Evolutionary conservation across 2,113 vertebrate species (phyloP).

Genomic region (Camelus dromedarius): DNA sequence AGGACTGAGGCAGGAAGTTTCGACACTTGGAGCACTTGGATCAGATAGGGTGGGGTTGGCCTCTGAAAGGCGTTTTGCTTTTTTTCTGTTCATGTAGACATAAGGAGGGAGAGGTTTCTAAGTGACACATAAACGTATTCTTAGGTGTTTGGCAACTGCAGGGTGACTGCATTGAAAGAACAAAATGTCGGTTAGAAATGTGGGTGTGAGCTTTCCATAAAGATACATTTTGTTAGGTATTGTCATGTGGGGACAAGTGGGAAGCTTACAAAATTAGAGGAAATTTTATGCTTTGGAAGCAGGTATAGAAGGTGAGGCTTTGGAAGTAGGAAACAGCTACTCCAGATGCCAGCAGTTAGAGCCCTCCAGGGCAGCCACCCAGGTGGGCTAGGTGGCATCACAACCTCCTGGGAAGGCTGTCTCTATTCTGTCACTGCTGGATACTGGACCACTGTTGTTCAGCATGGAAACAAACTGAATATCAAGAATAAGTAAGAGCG

Average conservation of each 20-base stretch:
- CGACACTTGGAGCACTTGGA: background rate
- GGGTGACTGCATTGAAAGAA: constrained; percentile 1
- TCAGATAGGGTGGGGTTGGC: constrained; percentile 44
- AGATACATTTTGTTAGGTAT: background rate
- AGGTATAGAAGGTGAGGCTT: background rate
- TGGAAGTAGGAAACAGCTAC: constrained; percentile 9
- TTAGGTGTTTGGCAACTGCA: constrained; percentile 47
- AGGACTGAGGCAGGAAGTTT: background rate
- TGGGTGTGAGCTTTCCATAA: background rate
- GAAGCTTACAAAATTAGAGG: background rate
- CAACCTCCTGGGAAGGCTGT: background rate
- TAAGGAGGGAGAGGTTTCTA: constrained; percentile 47
- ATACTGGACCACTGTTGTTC: background rate
- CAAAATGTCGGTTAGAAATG: constrained; percentile 36
- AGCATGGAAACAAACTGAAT: background rate
- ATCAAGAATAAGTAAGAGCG: background rate
- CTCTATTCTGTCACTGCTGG: background rate
- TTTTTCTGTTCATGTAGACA: constrained; percentile 36
- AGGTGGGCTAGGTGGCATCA: rapidly evolving
- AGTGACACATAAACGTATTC: background rate
- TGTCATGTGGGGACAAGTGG: background rate
- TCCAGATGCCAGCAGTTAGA: constrained; percentile 63
- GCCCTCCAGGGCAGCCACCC: constrained; percentile 16
- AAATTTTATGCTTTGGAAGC: background rate
- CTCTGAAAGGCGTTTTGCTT: constrained; percentile 36